These are phyloP conservation scores for Stenoptilia bipunctidactyla DNA, from an alignment of 2,888 invertebrate genomes.

Conservation along the genomic window DNA sequence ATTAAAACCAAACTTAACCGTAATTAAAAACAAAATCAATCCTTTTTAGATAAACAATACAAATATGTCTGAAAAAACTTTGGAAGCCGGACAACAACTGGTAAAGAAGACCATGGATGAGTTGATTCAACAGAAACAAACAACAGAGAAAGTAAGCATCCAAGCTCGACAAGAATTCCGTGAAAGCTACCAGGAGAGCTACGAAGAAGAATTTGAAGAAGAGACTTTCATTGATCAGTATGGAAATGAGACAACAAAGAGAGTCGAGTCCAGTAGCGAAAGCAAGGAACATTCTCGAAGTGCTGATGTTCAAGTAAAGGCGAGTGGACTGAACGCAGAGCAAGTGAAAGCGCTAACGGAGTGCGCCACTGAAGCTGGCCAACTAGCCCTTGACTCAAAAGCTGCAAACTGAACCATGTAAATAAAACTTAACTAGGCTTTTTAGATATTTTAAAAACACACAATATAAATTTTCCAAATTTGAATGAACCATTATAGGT, in stretches of 20 bases:
- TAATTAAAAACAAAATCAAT: too few relatives aligned
- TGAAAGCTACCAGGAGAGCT: constrained; percentile 56
- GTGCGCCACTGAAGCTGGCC: constrained; percentile 61
- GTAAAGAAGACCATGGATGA: constrained; percentile 63
- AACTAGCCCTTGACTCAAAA: constrained; percentile 60
- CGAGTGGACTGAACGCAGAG: constrained; percentile 52
- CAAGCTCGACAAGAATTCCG: constrained; percentile 64
- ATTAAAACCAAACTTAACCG: too few relatives aligned
- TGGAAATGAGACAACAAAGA: constrained; percentile 57
- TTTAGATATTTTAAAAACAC: too few relatives aligned
- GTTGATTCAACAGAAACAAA: constrained; percentile 47
- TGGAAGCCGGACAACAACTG: constrained; percentile 58
- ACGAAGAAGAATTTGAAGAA: constrained; percentile 63
- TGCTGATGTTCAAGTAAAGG: constrained; percentile 62
- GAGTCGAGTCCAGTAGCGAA: constrained; percentile 59
- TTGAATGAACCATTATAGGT: too few relatives aligned
- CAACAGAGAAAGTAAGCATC: constrained; percentile 50
- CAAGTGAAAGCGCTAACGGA: constrained; percentile 63
- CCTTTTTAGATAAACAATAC: not conserved
- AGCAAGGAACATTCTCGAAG: constrained; percentile 62
- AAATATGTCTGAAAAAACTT: constrained; percentile 50
- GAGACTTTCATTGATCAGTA: constrained; percentile 57
- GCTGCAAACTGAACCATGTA: constrained; percentile 57
- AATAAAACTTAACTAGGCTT: too few relatives aligned
- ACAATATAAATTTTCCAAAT: too few relatives aligned